Percentiles rank a stretch among this genome's conserved stretches.
Evolutionary conservation across 2,113 vertebrate genomes (phyloP).

Genomic region (Tinamus guttatus): DNA sequence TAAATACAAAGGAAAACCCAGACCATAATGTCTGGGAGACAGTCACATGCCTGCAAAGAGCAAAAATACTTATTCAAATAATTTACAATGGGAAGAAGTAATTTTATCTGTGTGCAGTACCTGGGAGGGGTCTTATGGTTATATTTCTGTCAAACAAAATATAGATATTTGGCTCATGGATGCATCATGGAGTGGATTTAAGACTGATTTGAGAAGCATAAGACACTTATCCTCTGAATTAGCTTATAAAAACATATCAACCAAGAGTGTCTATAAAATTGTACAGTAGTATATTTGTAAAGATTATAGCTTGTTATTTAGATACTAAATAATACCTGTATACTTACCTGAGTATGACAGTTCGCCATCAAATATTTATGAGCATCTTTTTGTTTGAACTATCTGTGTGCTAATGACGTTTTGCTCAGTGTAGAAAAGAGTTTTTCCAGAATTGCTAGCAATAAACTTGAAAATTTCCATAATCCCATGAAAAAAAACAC

Average conservation of each 20-base stretch:
- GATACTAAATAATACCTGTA: neutral
- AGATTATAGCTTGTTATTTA: neutral
- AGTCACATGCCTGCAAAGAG: neutral
- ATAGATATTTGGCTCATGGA: neutral
- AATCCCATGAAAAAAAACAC: neutral
- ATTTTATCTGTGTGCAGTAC: neutral
- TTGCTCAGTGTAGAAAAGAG: neutral
- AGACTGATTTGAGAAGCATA: neutral
- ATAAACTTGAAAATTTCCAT: neutral
- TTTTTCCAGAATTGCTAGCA: neutral
- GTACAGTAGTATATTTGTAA: neutral
- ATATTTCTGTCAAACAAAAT: neutral
- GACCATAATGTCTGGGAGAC: neutral
- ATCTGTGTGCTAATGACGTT: neutral
- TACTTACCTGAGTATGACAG: neutral
- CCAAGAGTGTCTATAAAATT: neutral
- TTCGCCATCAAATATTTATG: neutral
- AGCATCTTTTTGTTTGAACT: fast-evolving
- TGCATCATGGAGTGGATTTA: neutral
- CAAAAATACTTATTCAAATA: neutral
- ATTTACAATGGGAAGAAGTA: neutral
- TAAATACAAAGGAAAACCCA: neutral
- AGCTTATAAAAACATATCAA: neutral
- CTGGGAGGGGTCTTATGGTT: neutral
- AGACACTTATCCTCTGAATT: no score